A percentile compares a stretch with the other conserved stretches of the same genome.
Evolutionary conservation across 2,113 vertebrate species (phyloP).

Genomic region (Notiomystis cincta): DNA sequence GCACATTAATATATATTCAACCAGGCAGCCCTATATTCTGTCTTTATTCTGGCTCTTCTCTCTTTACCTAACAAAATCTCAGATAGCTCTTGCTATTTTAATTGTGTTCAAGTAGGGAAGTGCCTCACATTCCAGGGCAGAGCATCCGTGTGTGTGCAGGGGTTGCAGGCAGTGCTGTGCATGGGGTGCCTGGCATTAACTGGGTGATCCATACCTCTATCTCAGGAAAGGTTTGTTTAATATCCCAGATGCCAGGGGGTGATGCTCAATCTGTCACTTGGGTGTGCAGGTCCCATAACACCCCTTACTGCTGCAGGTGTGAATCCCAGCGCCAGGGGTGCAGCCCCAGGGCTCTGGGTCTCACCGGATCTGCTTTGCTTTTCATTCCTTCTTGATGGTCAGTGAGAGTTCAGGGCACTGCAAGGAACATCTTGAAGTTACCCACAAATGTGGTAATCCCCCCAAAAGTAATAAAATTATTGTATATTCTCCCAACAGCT

Average conservation of each 20-base stretch:
- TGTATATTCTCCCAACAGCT: neutral
- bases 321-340: neutral
- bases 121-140: accelerated
- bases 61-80: neutral
- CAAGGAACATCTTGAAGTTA: neutral
- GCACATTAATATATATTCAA: neutral
- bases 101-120: neutral
- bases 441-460: neutral
- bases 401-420: neutral
- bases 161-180: neutral
- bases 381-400: neutral
- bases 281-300: neutral
- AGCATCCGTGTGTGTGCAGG: accelerated
- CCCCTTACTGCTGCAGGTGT: neutral
- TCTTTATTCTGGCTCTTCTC: neutral
- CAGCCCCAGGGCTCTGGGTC: neutral
- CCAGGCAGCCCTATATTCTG: neutral
- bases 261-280: accelerated
- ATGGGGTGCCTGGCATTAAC: neutral
- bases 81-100: neutral
- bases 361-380: neutral
- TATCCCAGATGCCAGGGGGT: neutral
- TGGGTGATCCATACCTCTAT: accelerated
- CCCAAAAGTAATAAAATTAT: neutral
- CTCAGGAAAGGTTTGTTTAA: accelerated